Evolutionary conservation across 2,797 vertebrate species (phyloP), one percentile per base, ranked within the genome.

Genomic region (Pempheris klunzingeri): DNA sequence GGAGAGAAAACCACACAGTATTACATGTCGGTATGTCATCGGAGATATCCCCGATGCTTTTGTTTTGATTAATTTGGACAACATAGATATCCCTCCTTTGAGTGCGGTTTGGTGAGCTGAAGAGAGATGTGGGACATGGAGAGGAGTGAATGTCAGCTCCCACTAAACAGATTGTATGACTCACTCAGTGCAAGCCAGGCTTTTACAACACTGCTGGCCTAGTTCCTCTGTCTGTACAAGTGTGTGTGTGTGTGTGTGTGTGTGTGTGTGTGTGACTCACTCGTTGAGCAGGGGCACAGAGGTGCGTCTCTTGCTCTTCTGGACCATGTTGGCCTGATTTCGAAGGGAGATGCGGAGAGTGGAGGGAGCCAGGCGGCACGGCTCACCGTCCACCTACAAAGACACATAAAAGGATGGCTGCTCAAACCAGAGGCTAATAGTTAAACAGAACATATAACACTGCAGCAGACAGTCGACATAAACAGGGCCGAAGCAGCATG

Each of bases 281-380:
- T 99, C 97, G 77, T 98, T 98, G 46, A 98, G 95, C 85, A 99
- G 94, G 83, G 97, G 97, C 92, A 99, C 97, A 1, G 97, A 99
- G 0, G 97, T 98, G 61, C 97, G 96, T 86, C 97, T 95, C 95
- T 99, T 99, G 96, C 96, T 97, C 89, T 99, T 99, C 96, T 99
- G 98, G 71, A 99, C 97, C 98, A 99, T 99, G 92, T 99, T 99
- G 94, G 98, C 98, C 93, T 99, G 98, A 88, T 99, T 99, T 90
- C 98, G 95, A 14, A 99, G 90, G 39, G 97, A 98, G 88, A 99
- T 99, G 1, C 94, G 96, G 50, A 99, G 97, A 34, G 98, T 97
- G 0, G 98, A 98, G 0, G 98, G 97, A 41, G 98, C 96, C 87
- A 99, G 43, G 3, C 98, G 94, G 17, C 98, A 99, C 0, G 98